Evolutionary conservation across 1,140 invertebrate species (phyloP).

Genomic region (Arion vulgaris): DNA sequence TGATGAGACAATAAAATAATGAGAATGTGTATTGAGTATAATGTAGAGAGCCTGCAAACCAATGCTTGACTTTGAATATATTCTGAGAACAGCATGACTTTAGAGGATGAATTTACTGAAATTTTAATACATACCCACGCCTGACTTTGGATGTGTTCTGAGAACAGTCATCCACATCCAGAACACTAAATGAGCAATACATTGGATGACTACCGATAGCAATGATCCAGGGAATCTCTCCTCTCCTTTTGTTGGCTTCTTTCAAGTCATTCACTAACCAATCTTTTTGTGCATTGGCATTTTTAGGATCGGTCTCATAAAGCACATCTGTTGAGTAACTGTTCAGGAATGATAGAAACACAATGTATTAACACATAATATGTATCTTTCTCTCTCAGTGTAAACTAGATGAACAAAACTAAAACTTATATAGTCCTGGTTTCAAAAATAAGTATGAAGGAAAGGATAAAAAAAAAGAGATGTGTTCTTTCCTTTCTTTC

Average conservation of each 20-base stretch:
- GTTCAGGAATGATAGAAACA: slow-evolving; percentile 37
- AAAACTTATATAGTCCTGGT: too few relatives aligned
- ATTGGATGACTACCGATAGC: slow-evolving; percentile 94
- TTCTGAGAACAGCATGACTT: slow-evolving; percentile 84
- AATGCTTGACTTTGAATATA: slow-evolving; percentile 55
- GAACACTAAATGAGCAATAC: slow-evolving; percentile 92
- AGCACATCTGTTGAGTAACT: slow-evolving; percentile 69
- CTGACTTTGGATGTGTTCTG: slow-evolving; percentile 69
- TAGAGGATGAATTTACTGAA: too few relatives aligned
- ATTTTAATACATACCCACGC: slow-evolving; percentile 49
- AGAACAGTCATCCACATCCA: slow-evolving; percentile 84
- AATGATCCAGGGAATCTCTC: slow-evolving; percentile 91
- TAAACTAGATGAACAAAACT: too few relatives aligned
- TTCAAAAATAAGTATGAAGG: not conserved
- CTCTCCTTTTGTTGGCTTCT: slow-evolving; percentile 78
- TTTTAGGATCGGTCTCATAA: slow-evolving; percentile 43
- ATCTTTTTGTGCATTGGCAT: slow-evolving; percentile 44
- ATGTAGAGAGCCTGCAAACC: too few relatives aligned
- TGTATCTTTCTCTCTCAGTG: too few relatives aligned
- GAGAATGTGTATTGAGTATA: not conserved
- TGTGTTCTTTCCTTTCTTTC: too few relatives aligned
- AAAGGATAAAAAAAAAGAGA: too few relatives aligned
- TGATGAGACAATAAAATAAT: too few relatives aligned
- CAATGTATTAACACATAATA: too few relatives aligned
- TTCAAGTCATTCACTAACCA: slow-evolving; percentile 62